phyloP scores from a whole-genome alignment of 35 echinoderm and acorn worm genomes.

The Stichopus chloronotus region DNA sequence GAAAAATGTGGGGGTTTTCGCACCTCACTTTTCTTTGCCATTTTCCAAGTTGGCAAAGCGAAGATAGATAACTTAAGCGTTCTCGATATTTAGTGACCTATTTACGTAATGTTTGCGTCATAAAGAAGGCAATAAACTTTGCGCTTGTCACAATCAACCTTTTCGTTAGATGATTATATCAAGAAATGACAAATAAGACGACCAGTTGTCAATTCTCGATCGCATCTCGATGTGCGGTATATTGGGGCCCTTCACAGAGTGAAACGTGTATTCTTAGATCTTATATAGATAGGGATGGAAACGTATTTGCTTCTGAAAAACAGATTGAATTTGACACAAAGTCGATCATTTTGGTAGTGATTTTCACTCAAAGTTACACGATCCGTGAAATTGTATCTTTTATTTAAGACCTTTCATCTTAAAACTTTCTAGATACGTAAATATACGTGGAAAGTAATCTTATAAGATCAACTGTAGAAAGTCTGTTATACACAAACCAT shows the following conservation, averaged over 20 bases:
- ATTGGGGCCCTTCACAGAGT: neutral
- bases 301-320: neutral
- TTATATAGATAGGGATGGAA: neutral
- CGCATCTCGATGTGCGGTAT: neutral
- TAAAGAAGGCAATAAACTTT: conserved; percentile 20
- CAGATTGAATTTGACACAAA: conserved; percentile 4
- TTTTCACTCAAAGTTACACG: neutral
- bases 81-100: conserved; percentile 46
- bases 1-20: neutral
- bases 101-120: conserved; percentile 56
- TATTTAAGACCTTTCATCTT: no score
- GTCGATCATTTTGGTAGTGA: neutral
- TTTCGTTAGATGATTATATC: conserved; percentile 30
- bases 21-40: neutral
- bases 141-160: conserved; percentile 11
- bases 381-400: no score
- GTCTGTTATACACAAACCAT: no score
- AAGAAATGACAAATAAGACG: conserved; percentile 30
- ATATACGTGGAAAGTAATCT: no score
- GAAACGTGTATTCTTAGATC: neutral
- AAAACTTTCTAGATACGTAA: no score
- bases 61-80: conserved; percentile 26
- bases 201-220: conserved; percentile 26
- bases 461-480: no score
- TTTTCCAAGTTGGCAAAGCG: conserved; percentile 11